Conservation (phyloP, 92 coral and sea anemone species). For the Zoanthus sociatus region DNA sequence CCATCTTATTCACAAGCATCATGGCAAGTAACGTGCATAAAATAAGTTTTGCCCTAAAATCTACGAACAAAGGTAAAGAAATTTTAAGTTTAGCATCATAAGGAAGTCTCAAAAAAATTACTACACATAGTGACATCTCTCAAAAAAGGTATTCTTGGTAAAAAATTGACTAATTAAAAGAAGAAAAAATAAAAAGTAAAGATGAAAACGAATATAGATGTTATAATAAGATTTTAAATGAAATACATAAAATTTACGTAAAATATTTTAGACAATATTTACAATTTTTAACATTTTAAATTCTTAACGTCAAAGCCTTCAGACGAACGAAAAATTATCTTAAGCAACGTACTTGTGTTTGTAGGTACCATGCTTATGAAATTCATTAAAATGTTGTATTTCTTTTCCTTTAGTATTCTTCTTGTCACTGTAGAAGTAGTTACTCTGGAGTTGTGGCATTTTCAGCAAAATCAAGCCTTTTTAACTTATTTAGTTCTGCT, state of each 20-base stretch:
- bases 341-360: constrained; percentile 2
- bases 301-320: not conserved
- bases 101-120: not conserved
- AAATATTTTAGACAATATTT: too few species aligned
- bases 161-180: not conserved
- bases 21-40: not conserved
- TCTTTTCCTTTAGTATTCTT: not conserved
- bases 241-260: too few species aligned
- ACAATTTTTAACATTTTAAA: not conserved
- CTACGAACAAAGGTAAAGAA: not conserved
- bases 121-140: not conserved
- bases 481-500: not conserved
- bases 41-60: not conserved
- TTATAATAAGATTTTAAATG: too few species aligned
- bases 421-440: not conserved
- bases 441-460: not conserved
- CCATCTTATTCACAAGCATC: not conserved
- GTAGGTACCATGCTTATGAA: constrained; percentile 11
- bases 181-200: too few species aligned
- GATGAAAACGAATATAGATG: too few species aligned
- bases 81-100: not conserved
- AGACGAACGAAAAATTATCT: not conserved
- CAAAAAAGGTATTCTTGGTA: not conserved
- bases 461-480: not conserved
- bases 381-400: not conserved